Evolutionary conservation across 2,888 invertebrate genomes (phyloP).

Genomic region (Drosophila demipolita): DNA sequence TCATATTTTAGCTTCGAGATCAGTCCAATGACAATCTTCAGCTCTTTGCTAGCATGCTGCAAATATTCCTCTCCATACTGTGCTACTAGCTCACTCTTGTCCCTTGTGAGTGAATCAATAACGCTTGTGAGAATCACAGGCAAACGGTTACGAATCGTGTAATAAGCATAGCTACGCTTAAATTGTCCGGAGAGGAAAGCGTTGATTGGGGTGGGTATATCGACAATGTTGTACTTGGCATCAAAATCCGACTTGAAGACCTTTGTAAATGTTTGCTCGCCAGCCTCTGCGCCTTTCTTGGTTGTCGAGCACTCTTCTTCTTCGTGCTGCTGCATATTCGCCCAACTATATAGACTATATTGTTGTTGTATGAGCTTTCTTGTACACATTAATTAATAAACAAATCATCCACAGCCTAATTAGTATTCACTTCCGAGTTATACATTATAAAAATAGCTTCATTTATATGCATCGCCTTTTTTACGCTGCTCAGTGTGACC

Average conservation of each 20-base stretch:
- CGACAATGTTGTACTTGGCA: slow-evolving; percentile 85
- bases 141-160: slow-evolving; percentile 92
- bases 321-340: slow-evolving; percentile 35
- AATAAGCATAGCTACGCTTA: slow-evolving; percentile 91
- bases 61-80: slow-evolving; percentile 87
- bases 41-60: slow-evolving; percentile 89
- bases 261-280: slow-evolving; percentile 20
- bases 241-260: slow-evolving; percentile 79
- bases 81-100: slow-evolving; percentile 87
- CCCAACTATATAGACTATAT: slow-evolving; percentile 3
- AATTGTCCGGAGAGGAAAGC: slow-evolving; percentile 88
- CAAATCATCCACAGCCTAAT: slow-evolving; percentile 28
- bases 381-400: slow-evolving; percentile 24
- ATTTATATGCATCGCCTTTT: slow-evolving; percentile 32
- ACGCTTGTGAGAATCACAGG: slow-evolving; percentile 95
- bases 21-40: slow-evolving; percentile 90
- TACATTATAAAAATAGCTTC: slow-evolving; percentile 20
- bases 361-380: slow-evolving; percentile 17
- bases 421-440: not conserved
- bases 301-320: slow-evolving; percentile 11
- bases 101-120: slow-evolving; percentile 91
- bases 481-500: slow-evolving; percentile 27
- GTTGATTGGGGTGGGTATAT: slow-evolving; percentile 87
- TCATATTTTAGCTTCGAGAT: slow-evolving; percentile 95
- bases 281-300: not conserved